Base-by-base conservation (phyloP, 2,888 invertebrate species). In the Eristalinus sepulchralis region DNA sequence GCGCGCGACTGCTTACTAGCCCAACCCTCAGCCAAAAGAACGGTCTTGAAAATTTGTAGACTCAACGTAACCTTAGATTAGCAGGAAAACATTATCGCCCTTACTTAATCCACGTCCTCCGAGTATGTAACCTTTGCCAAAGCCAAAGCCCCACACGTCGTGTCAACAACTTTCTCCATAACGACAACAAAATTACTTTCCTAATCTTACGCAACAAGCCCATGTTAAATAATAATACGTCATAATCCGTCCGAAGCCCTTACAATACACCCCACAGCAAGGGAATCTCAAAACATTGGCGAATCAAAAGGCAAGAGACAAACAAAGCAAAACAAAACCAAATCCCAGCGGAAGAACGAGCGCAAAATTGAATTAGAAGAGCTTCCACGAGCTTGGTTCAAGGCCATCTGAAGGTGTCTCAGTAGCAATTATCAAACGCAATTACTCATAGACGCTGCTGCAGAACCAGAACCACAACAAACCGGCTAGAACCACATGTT, bases 401-500 rank as follows among this genome's bases (percentile, higher is more conserved):
- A 47, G 47, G 27, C 36, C 66, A 22, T 27, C 27, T 59, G 39
- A 66, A 59, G 47, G 75, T 76, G 75, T 31, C 57, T 31, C 33
- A 31, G 36, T 17, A 2, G 47, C 47, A 70, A 60, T 20, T 67
- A 27, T 47, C 36, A 68, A 66, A 33, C 57, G n/a, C 55, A 60
- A 81, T 81, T 71, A 67, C 67, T 81, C 76, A 76, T 62, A n/a
- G 66, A 33, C 47, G 47, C 47, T 70, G 62, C 76, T 81, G 81
- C 55, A 47, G 17, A 84, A 81, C 84, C 55, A 47, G 17, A 84
- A 81, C 84, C 81, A 76, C 33, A 81, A 71, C 81, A 76, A 81
- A 81, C 81, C 71, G 84, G 81, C 70, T 81, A 31, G 17, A 84
- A 57, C 76, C 67, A 63, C 64, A 75, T 67, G 76, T 24, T 57